Percentiles rank a stretch among this genome's conserved stretches.
phyloP scores from a whole-genome alignment of 2,888 invertebrate species.

The Branchellion lobata region DNA sequence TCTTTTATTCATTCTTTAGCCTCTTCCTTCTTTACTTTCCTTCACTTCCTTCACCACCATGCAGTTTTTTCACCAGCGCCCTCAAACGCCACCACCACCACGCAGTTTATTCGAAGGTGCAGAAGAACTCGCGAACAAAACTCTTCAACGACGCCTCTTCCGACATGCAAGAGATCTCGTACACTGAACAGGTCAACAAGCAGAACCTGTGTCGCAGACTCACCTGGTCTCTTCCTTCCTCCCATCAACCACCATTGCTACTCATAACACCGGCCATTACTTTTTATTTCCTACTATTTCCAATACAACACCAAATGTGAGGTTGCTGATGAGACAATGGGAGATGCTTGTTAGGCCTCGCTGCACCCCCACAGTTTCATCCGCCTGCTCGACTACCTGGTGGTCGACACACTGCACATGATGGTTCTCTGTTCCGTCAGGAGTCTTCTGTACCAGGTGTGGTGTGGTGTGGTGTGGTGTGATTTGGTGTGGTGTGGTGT shows the following conservation, averaged over 20 bases:
- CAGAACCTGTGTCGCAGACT: constrained; percentile 77
- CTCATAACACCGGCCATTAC: not conserved
- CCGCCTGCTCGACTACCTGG: constrained; percentile 63
- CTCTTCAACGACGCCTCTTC: not conserved
- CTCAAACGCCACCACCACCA: no score
- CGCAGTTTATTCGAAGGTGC: not conserved
- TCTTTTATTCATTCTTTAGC: no score
- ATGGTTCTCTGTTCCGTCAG: constrained; percentile 63
- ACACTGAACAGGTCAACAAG: constrained; percentile 82
- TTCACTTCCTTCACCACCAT: no score
- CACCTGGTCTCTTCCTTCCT: no score
- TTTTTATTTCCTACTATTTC: no score
- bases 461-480: not conserved
- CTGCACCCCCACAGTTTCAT: constrained; percentile 61
- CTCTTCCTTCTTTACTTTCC: no score
- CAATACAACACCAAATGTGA: no score
- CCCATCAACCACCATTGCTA: not conserved
- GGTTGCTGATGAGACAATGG: no score
- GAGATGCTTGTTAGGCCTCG: no score
- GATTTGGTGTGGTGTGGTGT: not conserved
- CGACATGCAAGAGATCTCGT: constrained; percentile 72
- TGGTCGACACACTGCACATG: constrained; percentile 63
- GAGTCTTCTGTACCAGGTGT: constrained; percentile 61
- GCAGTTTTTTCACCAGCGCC: no score
- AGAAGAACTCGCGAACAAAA: not conserved